A percentile compares a stretch with the other conserved stretches of the same genome.
These are phyloP conservation scores for Ophthalmolycus amberensis DNA, from an alignment of 2,113 vertebrate species.

Conservation along the genomic window DNA sequence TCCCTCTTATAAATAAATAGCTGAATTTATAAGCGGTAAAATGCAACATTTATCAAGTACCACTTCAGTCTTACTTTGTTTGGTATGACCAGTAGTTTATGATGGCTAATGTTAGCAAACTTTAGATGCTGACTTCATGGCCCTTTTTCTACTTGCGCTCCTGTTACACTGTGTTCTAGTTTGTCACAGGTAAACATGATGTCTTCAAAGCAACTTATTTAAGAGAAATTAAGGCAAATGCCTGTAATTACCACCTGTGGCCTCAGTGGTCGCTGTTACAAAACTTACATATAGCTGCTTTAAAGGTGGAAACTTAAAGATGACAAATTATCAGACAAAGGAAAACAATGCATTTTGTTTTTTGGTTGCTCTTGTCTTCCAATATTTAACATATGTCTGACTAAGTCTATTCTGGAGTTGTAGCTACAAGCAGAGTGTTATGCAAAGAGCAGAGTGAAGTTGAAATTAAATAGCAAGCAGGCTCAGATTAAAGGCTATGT, in stretches of 20 bases:
- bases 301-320: background rate
- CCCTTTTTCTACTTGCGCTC: background rate
- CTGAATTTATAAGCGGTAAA: background rate
- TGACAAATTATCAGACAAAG: background rate
- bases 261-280: background rate
- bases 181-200: background rate
- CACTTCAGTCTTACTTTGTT: background rate
- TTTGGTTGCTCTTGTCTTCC: background rate
- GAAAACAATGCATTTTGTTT: background rate
- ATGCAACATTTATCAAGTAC: background rate
- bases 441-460: conserved; percentile 13
- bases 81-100: background rate
- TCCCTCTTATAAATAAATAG: background rate
- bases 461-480: conserved; percentile 14
- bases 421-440: background rate
- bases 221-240: background rate
- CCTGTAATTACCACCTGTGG: background rate
- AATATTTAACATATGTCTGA: background rate
- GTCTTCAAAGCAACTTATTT: conserved; percentile 4
- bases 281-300: background rate
- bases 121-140: background rate
- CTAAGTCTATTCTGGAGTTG: background rate
- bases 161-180: background rate
- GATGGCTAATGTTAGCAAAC: no score
- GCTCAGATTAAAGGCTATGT: conserved; percentile 7